Evolutionary conservation across 2,797 vertebrate species (phyloP).

Genomic region (Anisognathus igniventris): DNA sequence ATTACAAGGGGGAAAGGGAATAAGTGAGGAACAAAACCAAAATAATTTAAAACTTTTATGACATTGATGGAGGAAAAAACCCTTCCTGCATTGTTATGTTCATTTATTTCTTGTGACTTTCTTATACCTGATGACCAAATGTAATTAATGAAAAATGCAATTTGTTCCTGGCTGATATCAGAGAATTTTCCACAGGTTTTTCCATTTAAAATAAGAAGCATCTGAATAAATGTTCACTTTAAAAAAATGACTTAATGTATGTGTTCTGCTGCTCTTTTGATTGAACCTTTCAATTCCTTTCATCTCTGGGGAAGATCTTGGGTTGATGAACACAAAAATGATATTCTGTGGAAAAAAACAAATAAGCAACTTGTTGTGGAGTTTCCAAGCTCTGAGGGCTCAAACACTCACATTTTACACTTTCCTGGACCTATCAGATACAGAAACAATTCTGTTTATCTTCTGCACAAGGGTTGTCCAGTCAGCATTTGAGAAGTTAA

Average conservation of each 20-base stretch:
- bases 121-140: neutral
- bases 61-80: neutral
- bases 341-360: neutral
- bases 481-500: neutral
- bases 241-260: neutral
- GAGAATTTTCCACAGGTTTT: neutral
- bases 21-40: neutral
- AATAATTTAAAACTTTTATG: neutral
- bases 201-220: neutral
- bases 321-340: neutral
- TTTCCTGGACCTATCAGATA: neutral
- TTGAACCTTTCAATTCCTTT: neutral
- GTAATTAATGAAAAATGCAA: neutral
- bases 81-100: neutral
- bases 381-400: neutral
- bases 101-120: neutral
- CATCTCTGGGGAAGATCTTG: neutral
- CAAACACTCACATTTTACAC: neutral
- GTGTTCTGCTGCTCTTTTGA: neutral
- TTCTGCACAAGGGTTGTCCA: neutral
- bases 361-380: neutral
- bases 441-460: neutral
- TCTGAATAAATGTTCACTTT: neutral
- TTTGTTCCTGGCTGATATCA: neutral
- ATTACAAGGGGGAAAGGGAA: neutral